Evolutionary conservation across 2,113 vertebrate genomes (phyloP).

Genomic region (Anhinga rufa): DNA sequence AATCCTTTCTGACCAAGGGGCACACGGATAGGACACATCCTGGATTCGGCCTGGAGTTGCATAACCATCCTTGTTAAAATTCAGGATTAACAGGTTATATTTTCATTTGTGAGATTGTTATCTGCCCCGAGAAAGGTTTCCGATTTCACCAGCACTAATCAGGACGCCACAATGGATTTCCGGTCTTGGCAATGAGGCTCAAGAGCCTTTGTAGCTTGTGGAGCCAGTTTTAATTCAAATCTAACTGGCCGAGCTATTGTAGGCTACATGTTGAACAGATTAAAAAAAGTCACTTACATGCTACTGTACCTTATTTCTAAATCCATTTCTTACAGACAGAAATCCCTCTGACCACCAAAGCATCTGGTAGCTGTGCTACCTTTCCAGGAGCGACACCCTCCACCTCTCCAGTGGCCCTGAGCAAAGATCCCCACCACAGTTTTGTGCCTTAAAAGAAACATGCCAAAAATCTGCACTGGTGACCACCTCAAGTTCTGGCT

Average conservation of each 20-base stretch:
- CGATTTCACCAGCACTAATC: constrained; percentile 59
- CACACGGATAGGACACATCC: background rate
- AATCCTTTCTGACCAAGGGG: background rate
- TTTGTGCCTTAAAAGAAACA: background rate
- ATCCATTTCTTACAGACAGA: background rate
- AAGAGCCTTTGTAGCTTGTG: constrained; percentile 11
- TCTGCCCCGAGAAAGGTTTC: constrained; percentile 47
- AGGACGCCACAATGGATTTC: constrained; percentile 52
- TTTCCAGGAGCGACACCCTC: background rate
- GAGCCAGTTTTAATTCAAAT: constrained; percentile 39
- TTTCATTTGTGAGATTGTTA: constrained; percentile 41
- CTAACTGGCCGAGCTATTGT: background rate
- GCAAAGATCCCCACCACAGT: background rate
- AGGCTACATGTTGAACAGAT: constrained; percentile 26
- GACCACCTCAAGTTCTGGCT: background rate
- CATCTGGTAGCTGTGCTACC: background rate
- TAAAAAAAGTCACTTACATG: background rate
- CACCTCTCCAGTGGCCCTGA: background rate
- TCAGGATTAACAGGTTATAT: constrained; percentile 62
- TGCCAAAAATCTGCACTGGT: background rate
- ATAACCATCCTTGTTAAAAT: constrained; percentile 14
- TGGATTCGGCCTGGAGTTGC: background rate
- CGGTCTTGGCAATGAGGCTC: background rate
- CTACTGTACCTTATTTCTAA: background rate
- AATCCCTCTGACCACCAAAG: background rate